Percentiles rank a stretch among this genome's conserved stretches.
Evolutionary conservation across 2,113 vertebrate genomes (phyloP).

Genomic region (Petrocephalus zakoni): DNA sequence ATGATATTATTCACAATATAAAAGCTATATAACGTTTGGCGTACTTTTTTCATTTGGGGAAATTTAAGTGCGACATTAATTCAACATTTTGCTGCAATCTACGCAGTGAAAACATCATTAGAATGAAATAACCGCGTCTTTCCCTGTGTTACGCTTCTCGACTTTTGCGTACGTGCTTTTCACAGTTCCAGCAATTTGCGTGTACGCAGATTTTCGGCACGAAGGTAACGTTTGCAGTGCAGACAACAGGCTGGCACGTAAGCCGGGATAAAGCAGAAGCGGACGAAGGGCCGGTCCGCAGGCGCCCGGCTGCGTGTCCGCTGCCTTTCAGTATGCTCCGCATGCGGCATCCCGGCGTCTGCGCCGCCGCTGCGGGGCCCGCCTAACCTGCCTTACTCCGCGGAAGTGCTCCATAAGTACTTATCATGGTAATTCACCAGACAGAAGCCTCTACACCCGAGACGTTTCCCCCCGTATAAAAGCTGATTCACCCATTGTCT

Average conservation of each 20-base stretch:
- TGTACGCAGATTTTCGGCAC: not conserved
- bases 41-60: not conserved
- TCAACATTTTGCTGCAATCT: not conserved
- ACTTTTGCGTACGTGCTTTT: not conserved
- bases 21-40: not conserved
- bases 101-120: not conserved
- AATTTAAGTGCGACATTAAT: not conserved
- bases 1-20: not conserved
- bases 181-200: not conserved
- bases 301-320: not conserved
- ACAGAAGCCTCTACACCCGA: conserved; percentile 19
- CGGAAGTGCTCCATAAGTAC: conserved; percentile 24
- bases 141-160: not conserved
- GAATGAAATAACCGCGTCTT: not conserved
- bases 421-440: conserved; percentile 23
- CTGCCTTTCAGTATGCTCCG: conserved; percentile 13
- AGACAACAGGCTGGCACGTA: not conserved
- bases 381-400: not conserved
- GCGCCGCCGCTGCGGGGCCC: not conserved
- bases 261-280: not conserved
- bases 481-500: conserved; percentile 23
- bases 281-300: not conserved
- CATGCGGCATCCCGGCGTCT: not conserved
- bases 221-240: not conserved
- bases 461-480: not conserved